Percentiles rank a stretch among this genome's conserved stretches.
Evolutionary conservation across 2,113 vertebrate genomes (phyloP).

Genomic region (Atherinomorus stipes): DNA sequence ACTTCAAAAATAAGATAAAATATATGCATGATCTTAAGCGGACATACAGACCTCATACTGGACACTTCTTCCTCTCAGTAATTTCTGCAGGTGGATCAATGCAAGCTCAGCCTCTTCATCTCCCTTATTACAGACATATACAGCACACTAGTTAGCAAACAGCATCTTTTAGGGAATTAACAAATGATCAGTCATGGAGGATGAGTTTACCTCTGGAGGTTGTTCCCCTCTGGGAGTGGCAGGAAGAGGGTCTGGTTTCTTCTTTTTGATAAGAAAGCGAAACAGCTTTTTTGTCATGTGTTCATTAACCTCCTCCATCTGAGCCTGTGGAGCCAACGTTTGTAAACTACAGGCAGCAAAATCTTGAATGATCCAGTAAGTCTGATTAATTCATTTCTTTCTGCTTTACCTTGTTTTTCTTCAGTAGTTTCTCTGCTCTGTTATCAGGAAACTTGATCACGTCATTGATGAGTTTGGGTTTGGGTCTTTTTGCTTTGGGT

Average conservation of each 20-base stretch:
- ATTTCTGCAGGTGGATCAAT: slow-evolving; percentile 88
- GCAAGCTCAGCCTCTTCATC: slow-evolving; percentile 91
- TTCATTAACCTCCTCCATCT: slow-evolving; percentile 64
- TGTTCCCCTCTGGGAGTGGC: slow-evolving; percentile 84
- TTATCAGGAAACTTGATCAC: slow-evolving; percentile 78
- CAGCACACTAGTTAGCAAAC: background rate
- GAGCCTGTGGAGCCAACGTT: slow-evolving; percentile 74
- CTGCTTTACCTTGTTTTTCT: slow-evolving; percentile 87
- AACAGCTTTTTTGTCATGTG: slow-evolving; percentile 71
- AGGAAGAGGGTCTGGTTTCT: slow-evolving; percentile 82
- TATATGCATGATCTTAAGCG: background rate
- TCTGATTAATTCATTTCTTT: background rate
- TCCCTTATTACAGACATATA: slow-evolving; percentile 74
- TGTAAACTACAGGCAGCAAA: background rate
- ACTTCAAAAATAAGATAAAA: background rate
- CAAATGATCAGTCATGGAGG: background rate
- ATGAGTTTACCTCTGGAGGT: slow-evolving; percentile 81
- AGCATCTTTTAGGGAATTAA: too few species aligned
- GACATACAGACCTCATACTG: slow-evolving; percentile 87
- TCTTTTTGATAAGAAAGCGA: slow-evolving; percentile 78
- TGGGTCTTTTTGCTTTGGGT: slow-evolving; percentile 70
- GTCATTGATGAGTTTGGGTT: slow-evolving; percentile 70
- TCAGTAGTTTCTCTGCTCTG: slow-evolving; percentile 76
- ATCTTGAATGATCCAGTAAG: background rate
- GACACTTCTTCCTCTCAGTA: slow-evolving; percentile 89